These are phyloP conservation scores for Hyposoter didymator DNA, from an alignment of 2,888 invertebrate genomes.

Conservation along the genomic window DNA sequence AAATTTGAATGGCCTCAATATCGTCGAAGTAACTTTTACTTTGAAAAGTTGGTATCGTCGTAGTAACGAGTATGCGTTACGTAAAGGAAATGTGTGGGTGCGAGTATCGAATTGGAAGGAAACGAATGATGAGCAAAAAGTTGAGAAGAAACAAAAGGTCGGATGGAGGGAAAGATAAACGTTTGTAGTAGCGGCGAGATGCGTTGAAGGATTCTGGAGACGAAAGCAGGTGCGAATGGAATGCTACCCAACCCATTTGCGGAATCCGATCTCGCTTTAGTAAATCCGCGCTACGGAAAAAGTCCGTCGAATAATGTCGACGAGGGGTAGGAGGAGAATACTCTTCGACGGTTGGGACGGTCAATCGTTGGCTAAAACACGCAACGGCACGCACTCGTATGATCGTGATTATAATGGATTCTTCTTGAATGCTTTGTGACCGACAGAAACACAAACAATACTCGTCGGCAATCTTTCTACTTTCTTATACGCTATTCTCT, in stretches of 20 bases:
- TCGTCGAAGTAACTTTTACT: background rate
- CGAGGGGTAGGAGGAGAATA: slow-evolving; percentile 58
- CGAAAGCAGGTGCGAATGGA: slow-evolving; percentile 83
- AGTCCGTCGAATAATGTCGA: slow-evolving; percentile 79
- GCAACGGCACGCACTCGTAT: slow-evolving; percentile 48
- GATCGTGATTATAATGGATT: slow-evolving; percentile 40
- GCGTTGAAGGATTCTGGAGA: slow-evolving; percentile 74
- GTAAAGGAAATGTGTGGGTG: slow-evolving; percentile 12
- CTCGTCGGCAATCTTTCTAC: slow-evolving; percentile 38
- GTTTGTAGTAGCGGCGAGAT: slow-evolving; percentile 34
- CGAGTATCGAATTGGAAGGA: slow-evolving; percentile 13
- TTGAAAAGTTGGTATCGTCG: background rate
- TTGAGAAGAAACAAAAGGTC: slow-evolving; percentile 35
- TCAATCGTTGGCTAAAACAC: slow-evolving; percentile 75
- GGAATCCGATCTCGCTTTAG: slow-evolving; percentile 82
- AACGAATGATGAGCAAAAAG: slow-evolving; percentile 5
- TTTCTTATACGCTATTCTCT: slow-evolving; percentile 25
- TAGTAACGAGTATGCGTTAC: background rate
- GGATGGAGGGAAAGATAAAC: slow-evolving; percentile 24
- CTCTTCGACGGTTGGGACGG: slow-evolving; percentile 53
- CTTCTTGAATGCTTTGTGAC: slow-evolving; percentile 17
- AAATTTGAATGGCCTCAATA: background rate
- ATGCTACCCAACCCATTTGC: slow-evolving; percentile 83
- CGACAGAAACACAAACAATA: slow-evolving; percentile 21
- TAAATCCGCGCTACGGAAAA: slow-evolving; percentile 80